A percentile compares a stretch with the other conserved stretches of the same genome.
Conservation (phyloP, 2,113 vertebrate genomes). For the Mystacornis crossleyi region DNA sequence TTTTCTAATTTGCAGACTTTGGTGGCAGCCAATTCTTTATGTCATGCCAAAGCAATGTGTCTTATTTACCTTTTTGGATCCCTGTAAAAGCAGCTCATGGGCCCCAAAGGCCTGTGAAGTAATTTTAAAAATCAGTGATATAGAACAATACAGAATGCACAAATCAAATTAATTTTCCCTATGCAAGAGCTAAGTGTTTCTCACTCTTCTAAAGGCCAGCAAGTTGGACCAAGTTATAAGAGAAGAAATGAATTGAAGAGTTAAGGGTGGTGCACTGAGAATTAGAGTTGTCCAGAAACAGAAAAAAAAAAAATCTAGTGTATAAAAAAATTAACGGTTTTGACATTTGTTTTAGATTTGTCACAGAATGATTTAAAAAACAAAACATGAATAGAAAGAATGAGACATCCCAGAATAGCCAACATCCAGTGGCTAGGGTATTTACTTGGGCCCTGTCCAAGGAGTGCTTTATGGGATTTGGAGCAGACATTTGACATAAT, state of each 20-base stretch:
- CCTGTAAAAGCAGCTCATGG: background rate
- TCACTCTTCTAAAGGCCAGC: background rate
- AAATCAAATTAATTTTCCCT: background rate
- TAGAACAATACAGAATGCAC: background rate
- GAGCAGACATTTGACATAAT: constrained; percentile 64
- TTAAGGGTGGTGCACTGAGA: constrained; percentile 40
- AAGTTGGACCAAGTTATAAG: background rate
- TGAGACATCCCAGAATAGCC: constrained; percentile 67
- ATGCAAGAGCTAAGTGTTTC: background rate
- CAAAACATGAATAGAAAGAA: constrained; percentile 70
- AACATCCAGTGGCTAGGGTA: constrained; percentile 67
- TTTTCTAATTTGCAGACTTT: background rate
- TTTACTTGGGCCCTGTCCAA: constrained; percentile 61
- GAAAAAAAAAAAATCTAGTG: background rate
- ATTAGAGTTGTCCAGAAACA: constrained; percentile 1
- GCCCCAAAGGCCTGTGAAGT: background rate
- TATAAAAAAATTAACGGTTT: constrained; percentile 39
- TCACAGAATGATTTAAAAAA: constrained; percentile 68
- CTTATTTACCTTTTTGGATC: background rate
- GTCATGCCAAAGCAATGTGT: background rate
- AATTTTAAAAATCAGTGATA: background rate
- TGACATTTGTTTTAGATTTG: constrained; percentile 72
- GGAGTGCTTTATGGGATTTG: constrained; percentile 56
- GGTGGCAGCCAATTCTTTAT: background rate
- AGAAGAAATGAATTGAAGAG: constrained; percentile 4